Evolutionary conservation across 2,888 invertebrate genomes (phyloP).

Genomic region (Macroteleia sp.): DNA sequence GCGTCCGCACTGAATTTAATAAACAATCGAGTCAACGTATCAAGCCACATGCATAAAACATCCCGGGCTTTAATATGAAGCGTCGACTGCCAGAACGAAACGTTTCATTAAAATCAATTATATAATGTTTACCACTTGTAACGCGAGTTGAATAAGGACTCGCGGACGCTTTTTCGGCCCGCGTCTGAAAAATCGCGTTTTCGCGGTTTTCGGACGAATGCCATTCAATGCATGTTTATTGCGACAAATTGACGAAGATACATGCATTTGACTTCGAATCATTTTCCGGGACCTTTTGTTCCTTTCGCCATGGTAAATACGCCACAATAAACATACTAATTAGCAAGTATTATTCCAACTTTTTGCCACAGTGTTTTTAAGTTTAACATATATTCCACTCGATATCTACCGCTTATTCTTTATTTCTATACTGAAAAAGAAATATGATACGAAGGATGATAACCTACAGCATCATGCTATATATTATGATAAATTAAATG

Average conservation of each 20-base stretch:
- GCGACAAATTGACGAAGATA: not conserved
- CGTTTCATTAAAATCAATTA: slow-evolving; percentile 32
- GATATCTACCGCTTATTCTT: too few relatives aligned
- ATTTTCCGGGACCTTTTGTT: not conserved
- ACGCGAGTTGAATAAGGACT: slow-evolving; percentile 19
- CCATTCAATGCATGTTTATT: slow-evolving; percentile 16
- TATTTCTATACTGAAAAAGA: too few relatives aligned
- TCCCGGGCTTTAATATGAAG: not conserved
- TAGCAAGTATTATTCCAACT: too few relatives aligned
- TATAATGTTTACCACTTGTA: slow-evolving; percentile 23
- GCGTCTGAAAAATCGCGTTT: too few relatives aligned
- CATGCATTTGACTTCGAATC: not conserved
- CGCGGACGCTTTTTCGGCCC: not conserved
- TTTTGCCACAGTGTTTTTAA: too few relatives aligned
- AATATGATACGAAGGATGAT: too few relatives aligned
- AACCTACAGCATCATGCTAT: too few relatives aligned
- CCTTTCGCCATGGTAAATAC: too few relatives aligned
- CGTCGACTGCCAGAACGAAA: not conserved
- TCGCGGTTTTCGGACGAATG: slow-evolving; percentile 2
- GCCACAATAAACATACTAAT: too few relatives aligned
- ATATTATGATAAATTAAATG: too few relatives aligned
- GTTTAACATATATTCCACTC: too few relatives aligned
- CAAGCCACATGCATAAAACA: slow-evolving; percentile 9
- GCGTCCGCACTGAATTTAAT: not conserved
- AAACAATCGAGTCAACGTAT: slow-evolving; percentile 9